phyloP scores from a whole-genome alignment of 2,797 vertebrate genomes.

The Sebastiscus tertius region DNA sequence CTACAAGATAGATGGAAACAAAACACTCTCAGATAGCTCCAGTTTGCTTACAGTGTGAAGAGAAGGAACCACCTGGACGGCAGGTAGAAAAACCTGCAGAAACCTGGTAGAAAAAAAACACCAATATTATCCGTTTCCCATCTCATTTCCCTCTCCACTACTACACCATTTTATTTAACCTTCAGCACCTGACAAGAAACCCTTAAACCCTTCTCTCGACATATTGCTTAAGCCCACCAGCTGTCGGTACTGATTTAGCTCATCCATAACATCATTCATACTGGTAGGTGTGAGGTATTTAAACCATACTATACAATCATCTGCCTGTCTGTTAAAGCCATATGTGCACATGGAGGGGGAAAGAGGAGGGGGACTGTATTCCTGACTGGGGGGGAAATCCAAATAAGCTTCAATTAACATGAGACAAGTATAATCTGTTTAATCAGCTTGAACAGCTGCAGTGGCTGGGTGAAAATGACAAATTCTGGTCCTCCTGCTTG shows the following conservation, averaged over 20 bases:
- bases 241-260: constrained; percentile 54
- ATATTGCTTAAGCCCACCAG: constrained; percentile 32
- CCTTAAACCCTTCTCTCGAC: constrained; percentile 30
- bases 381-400: constrained; percentile 34
- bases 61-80: not conserved
- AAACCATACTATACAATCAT: constrained; percentile 35
- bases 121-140: not conserved
- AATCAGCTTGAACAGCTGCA: constrained; percentile 66
- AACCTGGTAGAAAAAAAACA: too few species aligned
- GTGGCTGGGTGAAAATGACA: constrained; percentile 18
- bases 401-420: constrained; percentile 64
- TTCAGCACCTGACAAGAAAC: constrained; percentile 33
- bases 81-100: not conserved
- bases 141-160: not conserved
- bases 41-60: not conserved
- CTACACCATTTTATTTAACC: constrained; percentile 16
- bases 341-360: constrained; percentile 27
- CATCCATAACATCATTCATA: constrained; percentile 24
- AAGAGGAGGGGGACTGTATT: constrained; percentile 22
- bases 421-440: constrained; percentile 63
- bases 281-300: constrained; percentile 40
- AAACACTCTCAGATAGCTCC: not conserved
- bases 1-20: not conserved
- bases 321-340: constrained; percentile 41
- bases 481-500: constrained; percentile 14